A percentile compares a stretch with the other conserved stretches of the same genome.
phyloP scores from a whole-genome alignment of 1,140 invertebrate species.

The Drosophila sulfurigaster region DNA sequence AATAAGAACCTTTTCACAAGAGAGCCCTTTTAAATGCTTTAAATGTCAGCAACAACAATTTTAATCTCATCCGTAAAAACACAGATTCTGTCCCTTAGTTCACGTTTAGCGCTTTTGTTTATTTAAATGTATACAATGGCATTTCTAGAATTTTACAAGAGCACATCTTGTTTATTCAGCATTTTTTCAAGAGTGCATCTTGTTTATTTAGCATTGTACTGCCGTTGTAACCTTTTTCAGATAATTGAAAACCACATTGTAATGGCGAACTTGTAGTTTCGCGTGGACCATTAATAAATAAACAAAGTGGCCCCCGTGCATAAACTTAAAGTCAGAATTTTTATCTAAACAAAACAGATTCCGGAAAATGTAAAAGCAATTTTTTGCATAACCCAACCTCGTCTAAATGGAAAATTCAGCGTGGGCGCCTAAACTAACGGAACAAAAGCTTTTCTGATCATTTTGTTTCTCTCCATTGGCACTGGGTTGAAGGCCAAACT shows the following conservation, averaged over 20 bases:
- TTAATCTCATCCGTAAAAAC: not conserved
- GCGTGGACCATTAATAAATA: constrained; percentile 53
- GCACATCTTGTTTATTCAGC: constrained; percentile 2
- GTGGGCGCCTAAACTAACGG: constrained; percentile 10
- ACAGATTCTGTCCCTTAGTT: not conserved
- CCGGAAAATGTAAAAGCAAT: constrained; percentile 29
- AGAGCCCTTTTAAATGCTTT: too few relatives aligned
- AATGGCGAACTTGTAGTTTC: constrained; percentile 18
- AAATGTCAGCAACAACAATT: too few relatives aligned
- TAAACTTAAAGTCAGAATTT: constrained; percentile 7
- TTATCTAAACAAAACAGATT: constrained; percentile 33
- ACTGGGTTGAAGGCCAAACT: constrained; percentile 6
- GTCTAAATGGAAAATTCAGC: not conserved
- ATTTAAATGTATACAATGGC: constrained; percentile 2
- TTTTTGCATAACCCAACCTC: constrained; percentile 23
- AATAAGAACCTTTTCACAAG: too few relatives aligned
- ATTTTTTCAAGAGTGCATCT: constrained; percentile 18
- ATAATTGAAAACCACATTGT: constrained; percentile 45
- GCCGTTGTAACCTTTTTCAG: constrained; percentile 19
- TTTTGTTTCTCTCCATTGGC: not conserved
- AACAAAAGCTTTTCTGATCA: constrained; percentile 10
- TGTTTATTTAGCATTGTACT: constrained; percentile 5
- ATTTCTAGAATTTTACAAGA: constrained; percentile 17
- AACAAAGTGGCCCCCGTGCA: constrained; percentile 31
- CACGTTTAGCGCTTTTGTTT: not conserved